A percentile compares a stretch with the other conserved stretches of the same genome.
Conservation (phyloP, 2,888 invertebrate species). For the Drosophila anceps region DNA sequence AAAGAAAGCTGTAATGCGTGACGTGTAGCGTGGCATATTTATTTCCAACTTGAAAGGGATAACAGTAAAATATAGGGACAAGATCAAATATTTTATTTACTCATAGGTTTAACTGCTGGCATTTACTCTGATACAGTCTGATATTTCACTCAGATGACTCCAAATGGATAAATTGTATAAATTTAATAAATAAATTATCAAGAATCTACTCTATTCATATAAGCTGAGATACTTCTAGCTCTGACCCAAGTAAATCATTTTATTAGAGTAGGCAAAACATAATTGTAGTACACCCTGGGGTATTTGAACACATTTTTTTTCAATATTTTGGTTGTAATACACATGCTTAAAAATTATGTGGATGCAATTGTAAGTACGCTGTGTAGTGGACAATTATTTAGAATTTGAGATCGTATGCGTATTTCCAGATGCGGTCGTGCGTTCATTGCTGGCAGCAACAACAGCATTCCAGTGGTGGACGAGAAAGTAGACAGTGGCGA, state of each 20-base stretch:
- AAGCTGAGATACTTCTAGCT: not conserved
- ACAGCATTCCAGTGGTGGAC: conserved; percentile 5
- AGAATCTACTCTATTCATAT: not conserved
- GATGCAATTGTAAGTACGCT: conserved; percentile 36
- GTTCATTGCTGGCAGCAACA: conserved; percentile 39
- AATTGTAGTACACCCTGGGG: conserved; percentile 3
- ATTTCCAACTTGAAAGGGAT: conserved; percentile 14
- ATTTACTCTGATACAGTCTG: not conserved
- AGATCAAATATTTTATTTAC: not conserved
- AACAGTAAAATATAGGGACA: not conserved
- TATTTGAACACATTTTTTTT: not conserved
- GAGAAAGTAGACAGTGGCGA: conserved; percentile 1
- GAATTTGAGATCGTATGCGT: not conserved
- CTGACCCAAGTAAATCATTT: not conserved
- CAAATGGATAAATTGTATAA: not conserved
- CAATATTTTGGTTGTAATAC: not conserved
- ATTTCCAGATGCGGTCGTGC: conserved; percentile 44
- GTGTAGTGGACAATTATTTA: not conserved
- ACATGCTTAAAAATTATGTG: conserved; percentile 27
- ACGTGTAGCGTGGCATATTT: conserved; percentile 1
- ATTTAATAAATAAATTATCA: no score
- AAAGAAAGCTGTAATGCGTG: not conserved
- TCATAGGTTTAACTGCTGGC: not conserved
- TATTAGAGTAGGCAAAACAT: not conserved
- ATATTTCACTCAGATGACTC: not conserved